Percentiles rank a stretch among this genome's conserved stretches.
These are phyloP conservation scores for Australoheros facetus DNA, from an alignment of 2,797 vertebrate genomes.

Conservation along the genomic window DNA sequence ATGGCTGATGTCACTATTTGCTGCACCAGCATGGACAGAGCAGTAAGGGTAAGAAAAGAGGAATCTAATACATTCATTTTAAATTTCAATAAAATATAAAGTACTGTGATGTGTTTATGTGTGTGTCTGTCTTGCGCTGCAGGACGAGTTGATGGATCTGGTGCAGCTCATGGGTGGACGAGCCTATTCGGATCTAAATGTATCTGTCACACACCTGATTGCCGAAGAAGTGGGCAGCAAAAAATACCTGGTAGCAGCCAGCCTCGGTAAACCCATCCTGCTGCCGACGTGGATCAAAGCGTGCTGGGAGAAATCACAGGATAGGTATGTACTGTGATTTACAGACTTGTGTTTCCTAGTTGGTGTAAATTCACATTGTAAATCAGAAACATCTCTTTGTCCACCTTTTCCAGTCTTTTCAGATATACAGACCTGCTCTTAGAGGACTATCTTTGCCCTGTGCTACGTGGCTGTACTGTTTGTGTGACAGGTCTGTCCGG, in stretches of 20 bases:
- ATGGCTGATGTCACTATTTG: conserved; percentile 92
- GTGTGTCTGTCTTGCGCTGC: conserved; percentile 1
- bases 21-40: conserved; percentile 94
- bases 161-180: conserved; percentile 96
- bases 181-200: conserved; percentile 89
- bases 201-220: conserved; percentile 94
- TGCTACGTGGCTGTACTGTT: conserved; percentile 91
- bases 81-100: background rate
- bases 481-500: conserved; percentile 93
- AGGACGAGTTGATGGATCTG: conserved; percentile 92
- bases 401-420: conserved; percentile 80
- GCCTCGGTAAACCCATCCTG: conserved; percentile 90
- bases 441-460: conserved; percentile 88
- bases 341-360: background rate
- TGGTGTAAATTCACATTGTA: background rate
- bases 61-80: background rate
- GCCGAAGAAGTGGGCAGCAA: conserved; percentile 98
- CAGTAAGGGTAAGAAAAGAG: conserved; percentile 80
- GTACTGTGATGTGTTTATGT: background rate
- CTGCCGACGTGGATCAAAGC: conserved; percentile 90
- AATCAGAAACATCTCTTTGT: background rate
- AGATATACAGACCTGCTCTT: conserved; percentile 85
- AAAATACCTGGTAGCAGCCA: conserved; percentile 96
- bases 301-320: conserved; percentile 93
- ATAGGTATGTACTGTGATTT: conserved; percentile 79